Evolutionary conservation across 1,140 invertebrate species (phyloP).

Genomic region (Lucilia sericata): DNA sequence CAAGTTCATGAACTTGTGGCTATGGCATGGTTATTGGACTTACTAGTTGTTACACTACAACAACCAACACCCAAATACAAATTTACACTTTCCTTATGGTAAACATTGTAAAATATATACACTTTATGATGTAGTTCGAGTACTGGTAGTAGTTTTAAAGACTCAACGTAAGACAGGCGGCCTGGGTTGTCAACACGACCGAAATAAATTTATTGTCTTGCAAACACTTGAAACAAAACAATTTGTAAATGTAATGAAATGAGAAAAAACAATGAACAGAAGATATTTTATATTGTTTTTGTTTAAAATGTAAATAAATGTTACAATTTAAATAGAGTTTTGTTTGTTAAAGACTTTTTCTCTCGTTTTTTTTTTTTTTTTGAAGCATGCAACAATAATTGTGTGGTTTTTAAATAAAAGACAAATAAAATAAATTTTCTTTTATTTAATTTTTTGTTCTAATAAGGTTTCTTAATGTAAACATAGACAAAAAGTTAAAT

Average conservation of each 20-base stretch:
- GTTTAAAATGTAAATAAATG: not conserved
- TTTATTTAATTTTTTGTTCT: conserved; percentile 18
- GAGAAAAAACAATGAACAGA: not conserved
- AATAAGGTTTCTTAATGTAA: not conserved
- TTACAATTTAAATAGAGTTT: not conserved
- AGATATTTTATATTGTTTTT: not conserved
- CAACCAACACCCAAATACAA: not conserved
- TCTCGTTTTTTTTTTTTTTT: not conserved
- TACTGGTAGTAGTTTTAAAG: no score
- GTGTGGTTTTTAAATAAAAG: not conserved
- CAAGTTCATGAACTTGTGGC: conserved; percentile 14
- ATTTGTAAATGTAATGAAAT: not conserved
- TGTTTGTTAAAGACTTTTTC: not conserved
- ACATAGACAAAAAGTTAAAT: conserved; percentile 4
- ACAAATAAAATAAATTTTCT: not conserved
- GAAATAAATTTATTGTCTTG: not conserved
- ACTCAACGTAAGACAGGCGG: not conserved
- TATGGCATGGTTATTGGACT: not conserved
- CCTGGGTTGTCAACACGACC: not conserved
- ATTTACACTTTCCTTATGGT: not conserved
- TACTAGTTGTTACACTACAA: not conserved
- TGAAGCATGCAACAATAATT: not conserved
- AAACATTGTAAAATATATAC: not conserved
- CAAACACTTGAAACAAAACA: conserved; percentile 3
- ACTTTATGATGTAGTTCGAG: not conserved